These are phyloP conservation scores for Pterostichus madidus DNA, from an alignment of 2,888 invertebrate species.

Conservation along the genomic window DNA sequence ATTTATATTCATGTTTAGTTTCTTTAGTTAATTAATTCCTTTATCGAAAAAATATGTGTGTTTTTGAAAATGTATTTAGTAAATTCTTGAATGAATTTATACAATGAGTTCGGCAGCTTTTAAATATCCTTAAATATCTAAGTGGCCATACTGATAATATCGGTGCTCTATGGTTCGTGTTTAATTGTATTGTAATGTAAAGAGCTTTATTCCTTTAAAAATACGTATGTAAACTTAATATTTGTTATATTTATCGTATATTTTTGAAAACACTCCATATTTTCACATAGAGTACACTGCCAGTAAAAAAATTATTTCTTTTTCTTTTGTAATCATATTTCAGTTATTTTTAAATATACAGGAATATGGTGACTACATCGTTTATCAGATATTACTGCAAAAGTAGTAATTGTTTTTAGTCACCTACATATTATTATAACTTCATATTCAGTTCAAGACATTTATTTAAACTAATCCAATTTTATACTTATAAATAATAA, in stretches of 20 bases:
- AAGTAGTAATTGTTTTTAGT: no score
- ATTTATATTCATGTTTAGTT: slow-evolving; percentile 32
- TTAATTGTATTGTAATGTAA: not conserved
- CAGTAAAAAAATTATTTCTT: slow-evolving; percentile 10
- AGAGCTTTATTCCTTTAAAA: slow-evolving; percentile 13
- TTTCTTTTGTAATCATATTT: not conserved
- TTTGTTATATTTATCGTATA: not conserved
- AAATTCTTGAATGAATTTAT: not conserved
- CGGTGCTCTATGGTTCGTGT: slow-evolving; percentile 48
- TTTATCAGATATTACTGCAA: no score
- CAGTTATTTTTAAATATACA: not conserved
- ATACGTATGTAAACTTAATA: slow-evolving; percentile 5
- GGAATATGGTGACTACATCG: no score
- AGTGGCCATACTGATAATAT: slow-evolving; percentile 31
- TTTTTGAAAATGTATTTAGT: not conserved
- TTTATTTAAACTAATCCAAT: not conserved
- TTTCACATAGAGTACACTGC: slow-evolving; percentile 53
- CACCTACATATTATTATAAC: no score
- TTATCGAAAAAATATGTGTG: not conserved
- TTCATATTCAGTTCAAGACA: no score
- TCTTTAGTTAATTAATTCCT: not conserved
- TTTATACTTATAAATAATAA: slow-evolving; percentile 10
- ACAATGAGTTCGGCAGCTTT: slow-evolving; percentile 15
- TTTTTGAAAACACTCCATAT: slow-evolving; percentile 30
- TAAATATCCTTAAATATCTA: not conserved